Conservation (phyloP, 1,140 invertebrate species). For the Formica exsecta region DNA sequence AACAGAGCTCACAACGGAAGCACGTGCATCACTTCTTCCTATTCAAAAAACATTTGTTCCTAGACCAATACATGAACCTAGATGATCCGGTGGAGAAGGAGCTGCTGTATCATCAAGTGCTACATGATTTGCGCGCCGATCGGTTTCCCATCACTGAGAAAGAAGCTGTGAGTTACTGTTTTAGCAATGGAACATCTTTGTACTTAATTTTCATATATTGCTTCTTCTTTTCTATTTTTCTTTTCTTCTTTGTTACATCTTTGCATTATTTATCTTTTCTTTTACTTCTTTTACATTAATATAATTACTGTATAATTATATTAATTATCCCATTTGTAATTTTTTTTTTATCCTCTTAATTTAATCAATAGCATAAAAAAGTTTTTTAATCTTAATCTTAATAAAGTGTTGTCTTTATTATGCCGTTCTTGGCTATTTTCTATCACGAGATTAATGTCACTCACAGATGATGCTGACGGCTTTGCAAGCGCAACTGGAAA, state of each 20-base stretch:
- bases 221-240: too few species aligned
- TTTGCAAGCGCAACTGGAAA: slow-evolving; percentile 96
- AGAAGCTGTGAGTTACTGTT: slow-evolving; percentile 92
- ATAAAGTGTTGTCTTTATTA: too few species aligned
- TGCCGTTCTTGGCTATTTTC: too few species aligned
- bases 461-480: slow-evolving; percentile 96
- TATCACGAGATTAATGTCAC: slow-evolving; percentile 9
- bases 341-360: too few species aligned
- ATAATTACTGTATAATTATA: background rate
- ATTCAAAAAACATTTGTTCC: slow-evolving; percentile 97
- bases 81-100: slow-evolving; percentile 97
- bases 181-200: background rate
- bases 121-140: slow-evolving; percentile 96
- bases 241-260: too few species aligned
- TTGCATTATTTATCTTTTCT: too few species aligned
- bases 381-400: too few species aligned
- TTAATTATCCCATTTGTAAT: background rate
- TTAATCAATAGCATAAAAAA: too few species aligned
- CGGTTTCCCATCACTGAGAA: slow-evolving; percentile 96
- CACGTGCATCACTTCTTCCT: slow-evolving; percentile 90
- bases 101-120: slow-evolving; percentile 97
- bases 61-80: slow-evolving; percentile 93
- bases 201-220: background rate
- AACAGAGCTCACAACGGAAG: slow-evolving; percentile 83
- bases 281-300: too few species aligned